Evolutionary conservation across 2,797 vertebrate genomes (phyloP), one percentile per base, ranked within the genome.

Genomic region (Pipistrellus kuhlii): DNA sequence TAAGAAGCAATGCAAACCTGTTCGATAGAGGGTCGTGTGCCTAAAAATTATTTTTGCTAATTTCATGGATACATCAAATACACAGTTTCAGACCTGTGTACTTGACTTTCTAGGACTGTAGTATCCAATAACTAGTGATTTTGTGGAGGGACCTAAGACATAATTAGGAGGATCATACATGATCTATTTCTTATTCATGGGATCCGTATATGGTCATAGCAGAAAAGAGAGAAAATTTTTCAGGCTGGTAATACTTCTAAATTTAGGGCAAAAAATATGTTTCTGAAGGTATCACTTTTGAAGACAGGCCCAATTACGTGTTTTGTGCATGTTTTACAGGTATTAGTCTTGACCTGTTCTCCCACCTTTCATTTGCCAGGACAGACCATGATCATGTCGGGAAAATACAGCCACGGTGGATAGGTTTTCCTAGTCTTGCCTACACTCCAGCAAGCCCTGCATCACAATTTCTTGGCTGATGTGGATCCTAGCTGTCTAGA

Each of bases 181-280:
- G 66, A 20, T 76, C 41, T 86, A 13, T 93, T 75, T 91, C 21
- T 83, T 71, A 9, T 35, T 94, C 35, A 32, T 86, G 2, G 11
- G 13, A 78, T 69, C 6, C 46, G 44, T 62, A 17, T 59, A 35
- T 6, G n/a, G n/a, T 84, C 10, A 71, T 55, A 81, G 9, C 32
- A 94, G 69, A 88, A 32, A 86, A 86, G 44, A 92, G 94, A 89
- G 17, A 64, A 30, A 78, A 41, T 32, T 30, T 66, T 78, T 25
- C 68, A 41, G 14, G 5, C 87, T 66, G 4, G 80, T 94, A 77
- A 80, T 88, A 7, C 7, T 81, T 69, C 53, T 35, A 81, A 41
- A 82, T 84, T 86, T 81, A 91, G 11, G 83, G 23, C 73, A 84
- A 88, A 92, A 71, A 13, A 77, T 85, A 38, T 80, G 38, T 84